Evolutionary conservation across 2,797 vertebrate species (phyloP).

Genomic region (Tangara arthus): DNA sequence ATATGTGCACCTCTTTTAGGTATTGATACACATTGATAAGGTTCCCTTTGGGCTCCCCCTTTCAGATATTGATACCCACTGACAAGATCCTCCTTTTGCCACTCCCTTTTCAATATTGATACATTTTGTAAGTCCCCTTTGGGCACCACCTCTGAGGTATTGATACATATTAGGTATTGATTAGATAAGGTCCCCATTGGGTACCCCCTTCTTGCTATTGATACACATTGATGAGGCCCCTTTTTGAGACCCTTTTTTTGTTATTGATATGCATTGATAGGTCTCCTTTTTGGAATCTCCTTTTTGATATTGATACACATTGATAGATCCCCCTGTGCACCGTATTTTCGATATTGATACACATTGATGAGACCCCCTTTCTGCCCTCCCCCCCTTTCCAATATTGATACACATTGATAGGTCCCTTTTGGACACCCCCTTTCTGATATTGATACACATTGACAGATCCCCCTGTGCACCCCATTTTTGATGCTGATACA

Average conservation of each 20-base stretch:
- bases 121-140: not conserved
- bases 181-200: not conserved
- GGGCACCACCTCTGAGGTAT: not conserved
- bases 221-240: not conserved
- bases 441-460: not conserved
- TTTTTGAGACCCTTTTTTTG: rapidly evolving
- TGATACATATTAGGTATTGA: not conserved
- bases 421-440: no score
- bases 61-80: not conserved
- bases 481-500: rapidly evolving
- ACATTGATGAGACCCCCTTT: rapidly evolving
- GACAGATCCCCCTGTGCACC: not conserved
- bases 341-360: rapidly evolving
- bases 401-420: not conserved
- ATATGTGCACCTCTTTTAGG: not conserved
- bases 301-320: not conserved
- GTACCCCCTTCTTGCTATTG: rapidly evolving
- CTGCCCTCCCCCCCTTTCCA: rapidly evolving
- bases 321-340: no score
- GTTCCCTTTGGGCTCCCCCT: not conserved
- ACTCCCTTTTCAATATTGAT: no score
- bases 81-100: not conserved
- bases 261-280: not conserved
- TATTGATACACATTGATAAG: not conserved
- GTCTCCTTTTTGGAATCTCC: no score